A percentile compares a stretch with the other conserved stretches of the same genome.
Evolutionary conservation across 2,888 invertebrate genomes (phyloP).

Genomic region (Stomorhina lunata): DNA sequence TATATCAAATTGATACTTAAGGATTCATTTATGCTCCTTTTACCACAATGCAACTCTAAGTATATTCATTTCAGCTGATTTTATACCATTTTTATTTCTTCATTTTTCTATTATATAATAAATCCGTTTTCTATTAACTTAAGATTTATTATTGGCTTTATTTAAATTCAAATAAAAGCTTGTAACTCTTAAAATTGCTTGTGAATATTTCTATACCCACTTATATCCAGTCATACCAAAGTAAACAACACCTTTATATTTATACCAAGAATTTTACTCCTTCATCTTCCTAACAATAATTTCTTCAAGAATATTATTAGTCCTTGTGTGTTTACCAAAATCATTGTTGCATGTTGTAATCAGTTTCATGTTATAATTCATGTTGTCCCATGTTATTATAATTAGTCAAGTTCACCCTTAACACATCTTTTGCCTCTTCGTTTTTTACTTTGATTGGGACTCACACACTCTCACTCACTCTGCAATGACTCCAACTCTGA

Average conservation of each 20-base stretch:
- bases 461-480: background rate
- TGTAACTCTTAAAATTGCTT: too few relatives aligned
- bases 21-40: background rate
- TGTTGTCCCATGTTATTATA: slow-evolving; percentile 51
- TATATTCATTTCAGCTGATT: background rate
- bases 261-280: slow-evolving; percentile 10
- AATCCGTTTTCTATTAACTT: background rate
- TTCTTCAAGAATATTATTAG: too few relatives aligned
- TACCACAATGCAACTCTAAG: background rate
- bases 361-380: slow-evolving; percentile 56
- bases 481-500: background rate
- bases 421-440: background rate
- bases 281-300: too few relatives aligned
- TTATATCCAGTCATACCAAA: background rate
- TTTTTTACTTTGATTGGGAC: slow-evolving; percentile 6
- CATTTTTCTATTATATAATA: background rate
- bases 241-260: slow-evolving; percentile 45
- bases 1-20: too few relatives aligned
- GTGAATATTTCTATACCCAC: background rate
- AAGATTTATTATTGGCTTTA: slow-evolving; percentile 36
- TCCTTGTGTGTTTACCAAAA: slow-evolving; percentile 41
- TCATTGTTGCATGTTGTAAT: slow-evolving; percentile 57
- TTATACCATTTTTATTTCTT: background rate
- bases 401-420: slow-evolving; percentile 49
- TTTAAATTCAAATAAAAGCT: background rate